Conservation (phyloP, 1,140 invertebrate species). For the Colletes latitarsis region DNA sequence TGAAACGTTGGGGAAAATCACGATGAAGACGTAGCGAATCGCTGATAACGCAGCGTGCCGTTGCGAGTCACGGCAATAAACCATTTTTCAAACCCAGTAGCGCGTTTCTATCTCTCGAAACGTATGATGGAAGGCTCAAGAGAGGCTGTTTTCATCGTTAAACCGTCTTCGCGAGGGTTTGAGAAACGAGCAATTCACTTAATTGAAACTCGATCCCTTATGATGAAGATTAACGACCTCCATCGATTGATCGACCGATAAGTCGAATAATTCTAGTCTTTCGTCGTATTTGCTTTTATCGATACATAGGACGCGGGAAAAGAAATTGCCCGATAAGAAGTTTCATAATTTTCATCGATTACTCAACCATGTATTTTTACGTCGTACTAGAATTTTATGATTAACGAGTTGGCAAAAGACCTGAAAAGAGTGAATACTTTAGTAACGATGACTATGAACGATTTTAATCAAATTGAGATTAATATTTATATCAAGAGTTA, state of each 20-base stretch:
- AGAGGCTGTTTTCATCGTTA: conserved; percentile 17
- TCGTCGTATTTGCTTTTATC: conserved; percentile 15
- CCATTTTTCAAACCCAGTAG: conserved; percentile 32
- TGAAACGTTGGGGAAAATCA: background rate
- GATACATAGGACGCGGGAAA: background rate
- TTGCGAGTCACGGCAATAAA: background rate
- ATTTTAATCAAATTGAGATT: too few relatives aligned
- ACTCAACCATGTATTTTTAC: too few relatives aligned
- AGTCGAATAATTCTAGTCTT: conserved; percentile 7
- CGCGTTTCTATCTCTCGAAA: conserved; percentile 20
- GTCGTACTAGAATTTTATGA: too few relatives aligned
- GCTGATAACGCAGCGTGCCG: background rate
- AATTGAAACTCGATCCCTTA: conserved; percentile 57
- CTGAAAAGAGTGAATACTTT: too few relatives aligned
- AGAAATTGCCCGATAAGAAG: background rate
- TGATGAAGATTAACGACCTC: conserved; percentile 59
- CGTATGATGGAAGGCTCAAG: conserved; percentile 42
- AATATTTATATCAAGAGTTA: too few relatives aligned
- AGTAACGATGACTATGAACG: too few relatives aligned
- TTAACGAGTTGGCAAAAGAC: too few relatives aligned
- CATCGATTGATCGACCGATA: conserved; percentile 37
- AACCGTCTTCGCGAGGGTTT: conserved; percentile 17
- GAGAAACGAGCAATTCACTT: conserved; percentile 47
- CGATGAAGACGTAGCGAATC: background rate
- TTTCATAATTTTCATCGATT: background rate